phyloP scores from a whole-genome alignment of 2,888 invertebrate species.

The Drosophila ochracea region DNA sequence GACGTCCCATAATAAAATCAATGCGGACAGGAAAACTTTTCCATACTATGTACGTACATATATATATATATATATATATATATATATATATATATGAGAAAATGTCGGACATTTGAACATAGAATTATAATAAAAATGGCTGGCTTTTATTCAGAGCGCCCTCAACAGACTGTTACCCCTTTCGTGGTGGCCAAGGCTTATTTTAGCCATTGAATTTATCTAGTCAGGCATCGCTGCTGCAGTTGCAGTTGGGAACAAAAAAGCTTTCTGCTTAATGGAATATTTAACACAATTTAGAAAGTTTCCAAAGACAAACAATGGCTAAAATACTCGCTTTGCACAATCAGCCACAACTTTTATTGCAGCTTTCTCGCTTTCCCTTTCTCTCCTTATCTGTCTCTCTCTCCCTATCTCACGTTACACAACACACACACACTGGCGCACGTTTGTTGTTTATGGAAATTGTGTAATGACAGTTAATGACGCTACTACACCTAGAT shows the following conservation, averaged over 20 bases:
- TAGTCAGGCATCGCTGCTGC: conserved; percentile 46
- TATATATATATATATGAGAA: conserved; percentile 30
- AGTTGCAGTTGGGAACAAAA: conserved; percentile 49
- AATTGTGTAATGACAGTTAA: conserved; percentile 79
- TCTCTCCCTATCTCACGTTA: neutral
- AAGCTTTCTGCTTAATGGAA: conserved; percentile 81
- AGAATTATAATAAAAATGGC: conserved; percentile 75
- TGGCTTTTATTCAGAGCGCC: conserved; percentile 43
- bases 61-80: too few relatives aligned
- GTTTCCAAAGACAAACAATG: conserved; percentile 73
- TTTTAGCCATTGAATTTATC: conserved; percentile 62
- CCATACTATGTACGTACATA: conserved; percentile 1
- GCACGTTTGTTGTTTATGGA: conserved; percentile 68
- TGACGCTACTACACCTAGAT: conserved; percentile 72
- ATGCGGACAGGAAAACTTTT: conserved; percentile 39
- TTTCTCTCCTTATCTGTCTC: neutral
- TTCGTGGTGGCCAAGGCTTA: conserved; percentile 9
- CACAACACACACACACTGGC: conserved; percentile 3
- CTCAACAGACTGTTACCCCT: neutral
- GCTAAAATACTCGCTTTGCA: conserved; percentile 55
- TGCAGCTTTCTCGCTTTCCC: conserved; percentile 9
- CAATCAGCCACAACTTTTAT: conserved; percentile 49
- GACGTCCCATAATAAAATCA: conserved; percentile 42
- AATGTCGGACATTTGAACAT: conserved; percentile 68
- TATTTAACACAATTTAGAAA: conserved; percentile 81